Base-by-base conservation (phyloP, 2,113 vertebrate genomes). In the Triplophysa rosa region DNA sequence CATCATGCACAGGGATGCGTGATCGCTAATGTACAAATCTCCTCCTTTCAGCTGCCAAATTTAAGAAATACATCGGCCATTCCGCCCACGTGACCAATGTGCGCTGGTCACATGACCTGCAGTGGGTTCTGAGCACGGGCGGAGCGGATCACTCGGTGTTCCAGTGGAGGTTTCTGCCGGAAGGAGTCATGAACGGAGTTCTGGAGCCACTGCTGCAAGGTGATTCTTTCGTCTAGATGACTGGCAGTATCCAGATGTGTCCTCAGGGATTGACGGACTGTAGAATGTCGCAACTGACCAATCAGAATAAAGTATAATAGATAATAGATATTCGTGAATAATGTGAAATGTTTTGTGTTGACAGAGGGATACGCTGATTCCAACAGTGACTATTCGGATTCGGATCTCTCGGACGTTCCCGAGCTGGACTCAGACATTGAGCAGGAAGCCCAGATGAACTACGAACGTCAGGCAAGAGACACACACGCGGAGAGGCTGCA, bases 391-490 rank as follows among this genome's bases (percentile, higher is more conserved):
- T 97, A 98, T 87, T 98, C 98, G 0, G 97, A 99, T 88, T 98
- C 97, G 0, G 98, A 99, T 77, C 88, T 98, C 73, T 99, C 98
- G 0, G 97, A 99, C 0, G 95, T 99, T 83, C 96, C 96, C 0
- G 97, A 99, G 70, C 80, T 99, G 79, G 97, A 99, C 87, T 99
- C 98, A 0, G 97, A 99, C 90, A 98, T 99, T n/a, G 97, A 99
- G 80, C 98, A 98, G 86, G 97, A 99, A 91, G 93, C 95, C 83
- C 98, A 99, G 90, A 98, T 95, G 87, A 98, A 91, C 92, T 99
- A 98, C 8, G 94, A 96, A 76, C 96, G 98, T 12, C 98, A 98
- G 94, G 97, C 97, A 78, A 88, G 94, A 87, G 45, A 42, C 54
- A 4, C 40, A 19, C 23, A 13, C 26, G 14, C 37, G 26, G 26